A percentile compares a stretch with the other conserved stretches of the same genome.
phyloP scores from a whole-genome alignment of 2,113 vertebrate species.

The Edolisoma coerulescens region DNA sequence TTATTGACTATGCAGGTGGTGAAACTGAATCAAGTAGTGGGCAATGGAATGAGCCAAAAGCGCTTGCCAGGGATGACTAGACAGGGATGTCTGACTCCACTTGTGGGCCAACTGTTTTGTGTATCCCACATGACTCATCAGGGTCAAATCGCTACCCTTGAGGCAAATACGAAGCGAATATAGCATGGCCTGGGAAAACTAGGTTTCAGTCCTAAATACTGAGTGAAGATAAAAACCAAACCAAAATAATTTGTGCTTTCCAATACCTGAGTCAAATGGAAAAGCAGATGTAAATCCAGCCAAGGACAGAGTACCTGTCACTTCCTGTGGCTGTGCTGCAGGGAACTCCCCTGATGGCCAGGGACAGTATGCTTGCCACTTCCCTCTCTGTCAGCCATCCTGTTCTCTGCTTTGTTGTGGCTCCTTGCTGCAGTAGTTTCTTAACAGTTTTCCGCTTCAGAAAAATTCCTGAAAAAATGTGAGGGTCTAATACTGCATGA shows the following conservation, averaged over 20 bases:
- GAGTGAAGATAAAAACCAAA: not conserved
- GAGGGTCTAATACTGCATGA: not conserved
- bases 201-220: not conserved
- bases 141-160: not conserved
- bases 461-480: not conserved
- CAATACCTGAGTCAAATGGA: not conserved
- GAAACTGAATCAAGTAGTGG: not conserved
- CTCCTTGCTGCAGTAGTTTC: not conserved
- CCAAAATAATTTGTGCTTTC: not conserved
- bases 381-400: not conserved
- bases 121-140: not conserved
- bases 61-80: not conserved
- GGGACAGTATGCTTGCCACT: not conserved
- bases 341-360: not conserved
- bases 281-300: not conserved
- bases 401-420: not conserved
- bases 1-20: not conserved
- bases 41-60: not conserved
- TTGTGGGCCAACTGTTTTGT: not conserved
- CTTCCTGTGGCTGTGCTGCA: accelerated
- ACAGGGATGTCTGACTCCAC: not conserved
- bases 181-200: not conserved
- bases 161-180: not conserved
- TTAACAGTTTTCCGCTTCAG: not conserved
- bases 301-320: not conserved